These are phyloP conservation scores for Irena cyanogastra DNA, from an alignment of 2,113 vertebrate species.

Conservation along the genomic window DNA sequence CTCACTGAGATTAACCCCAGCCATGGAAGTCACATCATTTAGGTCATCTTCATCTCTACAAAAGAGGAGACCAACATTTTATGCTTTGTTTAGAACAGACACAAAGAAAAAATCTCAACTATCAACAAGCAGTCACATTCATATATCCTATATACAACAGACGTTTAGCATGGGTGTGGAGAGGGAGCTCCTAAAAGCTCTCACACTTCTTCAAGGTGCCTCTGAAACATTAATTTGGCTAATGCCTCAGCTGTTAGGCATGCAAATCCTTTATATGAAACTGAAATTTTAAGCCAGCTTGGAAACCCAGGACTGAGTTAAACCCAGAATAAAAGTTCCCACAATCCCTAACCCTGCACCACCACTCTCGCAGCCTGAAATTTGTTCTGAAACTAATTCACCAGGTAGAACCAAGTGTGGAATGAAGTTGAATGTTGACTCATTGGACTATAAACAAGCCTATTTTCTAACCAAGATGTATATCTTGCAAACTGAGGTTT, in stretches of 20 bases:
- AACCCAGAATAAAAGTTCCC: background rate
- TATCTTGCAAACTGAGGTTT: background rate
- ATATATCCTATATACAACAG: background rate
- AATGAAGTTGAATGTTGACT: background rate
- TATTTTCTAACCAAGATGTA: background rate
- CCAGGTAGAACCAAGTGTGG: background rate
- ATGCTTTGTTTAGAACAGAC: background rate
- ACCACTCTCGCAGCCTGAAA: background rate
- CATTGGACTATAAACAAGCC: background rate
- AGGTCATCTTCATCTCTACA: conserved; percentile 91
- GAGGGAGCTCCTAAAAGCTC: background rate
- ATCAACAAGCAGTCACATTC: background rate
- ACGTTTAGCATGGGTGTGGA: background rate
- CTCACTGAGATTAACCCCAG: conserved; percentile 87
- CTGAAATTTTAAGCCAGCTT: background rate
- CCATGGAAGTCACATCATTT: conserved; percentile 95
- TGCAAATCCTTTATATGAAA: background rate
- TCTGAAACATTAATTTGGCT: background rate
- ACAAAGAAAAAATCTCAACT: background rate
- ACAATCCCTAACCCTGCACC: background rate
- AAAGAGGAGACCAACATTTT: background rate
- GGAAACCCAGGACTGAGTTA: background rate
- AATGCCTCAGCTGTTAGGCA: background rate
- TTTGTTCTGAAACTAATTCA: background rate
- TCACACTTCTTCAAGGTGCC: background rate